Percentiles rank a stretch among this genome's conserved stretches.
Conservation (phyloP, 2,797 vertebrate species). For the Heterohyrax brucei region DNA sequence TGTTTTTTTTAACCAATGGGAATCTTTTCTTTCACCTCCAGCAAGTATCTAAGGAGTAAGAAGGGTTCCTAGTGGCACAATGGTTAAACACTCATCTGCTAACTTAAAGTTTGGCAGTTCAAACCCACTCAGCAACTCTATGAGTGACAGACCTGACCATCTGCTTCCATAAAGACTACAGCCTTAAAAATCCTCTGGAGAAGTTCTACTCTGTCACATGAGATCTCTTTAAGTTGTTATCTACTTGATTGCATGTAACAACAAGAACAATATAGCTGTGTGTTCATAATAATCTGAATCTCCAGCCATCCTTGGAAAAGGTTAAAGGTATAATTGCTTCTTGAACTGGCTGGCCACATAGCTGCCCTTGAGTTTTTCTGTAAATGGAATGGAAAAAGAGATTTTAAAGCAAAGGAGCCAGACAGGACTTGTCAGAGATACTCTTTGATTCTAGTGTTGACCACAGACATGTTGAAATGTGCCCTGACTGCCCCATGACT, state of each 20-base stretch:
- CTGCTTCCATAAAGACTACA: too few relatives aligned
- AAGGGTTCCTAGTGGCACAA: too few relatives aligned
- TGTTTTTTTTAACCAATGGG: background rate
- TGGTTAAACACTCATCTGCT: too few relatives aligned
- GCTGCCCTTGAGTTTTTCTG: background rate
- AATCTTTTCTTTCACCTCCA: background rate
- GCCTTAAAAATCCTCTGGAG: too few relatives aligned
- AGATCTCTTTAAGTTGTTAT: too few relatives aligned
- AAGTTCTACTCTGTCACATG: too few relatives aligned
- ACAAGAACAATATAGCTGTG: too few relatives aligned
- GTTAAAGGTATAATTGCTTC: background rate
- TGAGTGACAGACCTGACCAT: too few relatives aligned
- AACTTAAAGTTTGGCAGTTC: too few relatives aligned
- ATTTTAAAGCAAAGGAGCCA: background rate
- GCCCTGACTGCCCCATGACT: background rate
- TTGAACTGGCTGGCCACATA: background rate
- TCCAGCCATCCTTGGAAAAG: background rate
- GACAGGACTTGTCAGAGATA: background rate
- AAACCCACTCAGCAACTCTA: too few relatives aligned
- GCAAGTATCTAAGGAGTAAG: background rate
- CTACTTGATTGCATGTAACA: too few relatives aligned
- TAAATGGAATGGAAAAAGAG: background rate
- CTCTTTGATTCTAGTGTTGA: background rate
- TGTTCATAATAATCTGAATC: background rate
- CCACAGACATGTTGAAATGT: conserved; percentile 14